Evolutionary conservation across 2,113 vertebrate species (phyloP).

Genomic region (Neogobius melanostomus): DNA sequence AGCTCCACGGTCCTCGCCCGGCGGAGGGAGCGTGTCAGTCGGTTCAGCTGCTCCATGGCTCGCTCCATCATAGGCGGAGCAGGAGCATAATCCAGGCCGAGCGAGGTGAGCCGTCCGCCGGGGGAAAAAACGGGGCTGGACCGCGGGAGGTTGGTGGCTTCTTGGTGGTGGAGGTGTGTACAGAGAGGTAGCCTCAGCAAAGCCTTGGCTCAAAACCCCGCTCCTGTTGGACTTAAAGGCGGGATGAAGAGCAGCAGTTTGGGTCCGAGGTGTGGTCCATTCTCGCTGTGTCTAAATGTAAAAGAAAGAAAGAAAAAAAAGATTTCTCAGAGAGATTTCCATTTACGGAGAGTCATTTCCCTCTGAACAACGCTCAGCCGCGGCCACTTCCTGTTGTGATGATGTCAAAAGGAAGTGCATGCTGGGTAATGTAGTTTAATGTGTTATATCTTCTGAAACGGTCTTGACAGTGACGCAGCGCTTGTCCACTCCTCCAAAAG

Average conservation of each 20-base stretch:
- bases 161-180: background rate
- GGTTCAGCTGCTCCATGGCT: constrained; percentile 97
- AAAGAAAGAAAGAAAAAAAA: background rate
- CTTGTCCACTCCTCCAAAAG: too few species aligned
- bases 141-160: background rate
- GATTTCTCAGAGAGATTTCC: background rate
- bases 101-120: constrained; percentile 13
- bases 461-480: too few species aligned
- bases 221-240: constrained; percentile 8
- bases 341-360: constrained; percentile 9
- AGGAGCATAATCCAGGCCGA: constrained; percentile 10
- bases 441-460: background rate
- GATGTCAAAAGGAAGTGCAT: constrained; percentile 33
- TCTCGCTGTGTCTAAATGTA: background rate
- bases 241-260: constrained; percentile 7
- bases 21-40: constrained; percentile 92
- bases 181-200: too few species aligned
- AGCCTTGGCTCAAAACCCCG: constrained; percentile 16
- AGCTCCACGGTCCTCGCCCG: constrained; percentile 96
- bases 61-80: constrained; percentile 89
- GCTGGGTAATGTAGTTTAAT: constrained; percentile 75
- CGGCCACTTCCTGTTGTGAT: constrained; percentile 74
- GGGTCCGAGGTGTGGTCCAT: constrained; percentile 53
- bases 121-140: background rate
- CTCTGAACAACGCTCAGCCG: constrained; percentile 4